These are phyloP conservation scores for Astreopora myriophthalma DNA, from an alignment of 64 coral and sea anemone species.

Conservation along the genomic window DNA sequence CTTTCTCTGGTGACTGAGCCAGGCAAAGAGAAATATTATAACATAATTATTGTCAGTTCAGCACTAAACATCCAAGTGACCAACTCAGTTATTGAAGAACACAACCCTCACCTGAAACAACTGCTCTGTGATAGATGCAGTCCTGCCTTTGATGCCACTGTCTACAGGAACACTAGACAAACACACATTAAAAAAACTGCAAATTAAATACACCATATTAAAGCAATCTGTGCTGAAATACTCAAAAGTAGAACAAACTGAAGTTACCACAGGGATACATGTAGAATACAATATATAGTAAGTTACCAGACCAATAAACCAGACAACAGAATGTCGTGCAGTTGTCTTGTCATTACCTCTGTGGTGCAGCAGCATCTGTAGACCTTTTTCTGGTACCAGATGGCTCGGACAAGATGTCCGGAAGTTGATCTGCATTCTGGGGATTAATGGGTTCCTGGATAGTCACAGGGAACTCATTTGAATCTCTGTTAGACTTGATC, in stretches of 20 bases:
- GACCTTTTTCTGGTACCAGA: conserved; percentile 65
- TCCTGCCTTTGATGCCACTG: conserved; percentile 84
- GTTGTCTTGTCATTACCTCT: neutral
- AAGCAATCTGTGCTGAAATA: no score
- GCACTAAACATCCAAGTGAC: neutral
- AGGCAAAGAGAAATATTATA: neutral
- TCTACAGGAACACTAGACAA: conserved; percentile 23
- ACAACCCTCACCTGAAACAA: conserved; percentile 66
- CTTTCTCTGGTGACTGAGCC: conserved; percentile 86
- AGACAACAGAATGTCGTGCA: no score
- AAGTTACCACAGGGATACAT: no score
- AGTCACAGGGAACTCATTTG: conserved; percentile 49
- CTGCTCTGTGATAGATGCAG: conserved; percentile 91
- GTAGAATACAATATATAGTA: no score
- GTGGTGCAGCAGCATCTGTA: conserved; percentile 10
- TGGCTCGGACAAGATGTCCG: conserved; percentile 57
- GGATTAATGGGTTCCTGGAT: conserved; percentile 17
- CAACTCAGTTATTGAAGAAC: neutral
- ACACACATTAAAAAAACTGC: neutral
- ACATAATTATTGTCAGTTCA: neutral
- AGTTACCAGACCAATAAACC: no score
- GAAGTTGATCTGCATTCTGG: conserved; percentile 46
- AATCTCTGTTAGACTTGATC: conserved; percentile 69
- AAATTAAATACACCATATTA: neutral
- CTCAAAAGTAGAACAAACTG: no score